Conservation (phyloP, 1,140 invertebrate genomes). For the Papilio aristodemus region DNA sequence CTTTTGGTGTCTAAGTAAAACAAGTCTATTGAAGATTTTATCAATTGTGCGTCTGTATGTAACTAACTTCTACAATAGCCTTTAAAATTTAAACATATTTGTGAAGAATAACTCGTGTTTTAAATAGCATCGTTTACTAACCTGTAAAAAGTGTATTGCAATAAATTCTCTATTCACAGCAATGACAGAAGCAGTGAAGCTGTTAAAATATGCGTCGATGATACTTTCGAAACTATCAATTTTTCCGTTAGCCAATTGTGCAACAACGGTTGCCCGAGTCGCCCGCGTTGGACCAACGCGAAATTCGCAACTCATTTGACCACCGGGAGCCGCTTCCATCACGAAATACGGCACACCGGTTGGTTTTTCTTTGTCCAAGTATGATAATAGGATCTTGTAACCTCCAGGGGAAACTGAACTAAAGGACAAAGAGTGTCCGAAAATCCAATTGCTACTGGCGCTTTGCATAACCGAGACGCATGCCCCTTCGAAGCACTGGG, state of each 20-base stretch:
- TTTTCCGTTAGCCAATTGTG: constrained; percentile 67
- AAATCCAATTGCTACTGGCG: constrained; percentile 61
- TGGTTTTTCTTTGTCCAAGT: constrained; percentile 58
- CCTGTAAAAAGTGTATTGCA: constrained; percentile 70
- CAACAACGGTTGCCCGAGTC: constrained; percentile 64
- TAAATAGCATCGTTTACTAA: constrained; percentile 34
- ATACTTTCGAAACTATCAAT: constrained; percentile 72
- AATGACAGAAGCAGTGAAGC: constrained; percentile 64
- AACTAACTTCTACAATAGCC: no score
- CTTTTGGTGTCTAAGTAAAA: no score
- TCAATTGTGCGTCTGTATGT: neutral
- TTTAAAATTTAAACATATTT: no score
- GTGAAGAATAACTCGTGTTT: neutral
- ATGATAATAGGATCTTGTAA: constrained; percentile 68
- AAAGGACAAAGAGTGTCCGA: constrained; percentile 68
- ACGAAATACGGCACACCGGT: constrained; percentile 65
- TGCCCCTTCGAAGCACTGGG: constrained; percentile 72
- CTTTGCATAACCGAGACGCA: constrained; percentile 63
- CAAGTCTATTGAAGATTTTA: no score
- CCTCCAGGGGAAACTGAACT: constrained; percentile 73
- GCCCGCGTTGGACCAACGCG: constrained; percentile 60
- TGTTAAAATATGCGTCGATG: constrained; percentile 67
- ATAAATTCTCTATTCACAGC: constrained; percentile 72
- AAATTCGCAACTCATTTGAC: constrained; percentile 71
- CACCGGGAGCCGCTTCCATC: constrained; percentile 72